Evolutionary conservation across 2,797 vertebrate genomes (phyloP).

Genomic region (Poeciliopsis infans): DNA sequence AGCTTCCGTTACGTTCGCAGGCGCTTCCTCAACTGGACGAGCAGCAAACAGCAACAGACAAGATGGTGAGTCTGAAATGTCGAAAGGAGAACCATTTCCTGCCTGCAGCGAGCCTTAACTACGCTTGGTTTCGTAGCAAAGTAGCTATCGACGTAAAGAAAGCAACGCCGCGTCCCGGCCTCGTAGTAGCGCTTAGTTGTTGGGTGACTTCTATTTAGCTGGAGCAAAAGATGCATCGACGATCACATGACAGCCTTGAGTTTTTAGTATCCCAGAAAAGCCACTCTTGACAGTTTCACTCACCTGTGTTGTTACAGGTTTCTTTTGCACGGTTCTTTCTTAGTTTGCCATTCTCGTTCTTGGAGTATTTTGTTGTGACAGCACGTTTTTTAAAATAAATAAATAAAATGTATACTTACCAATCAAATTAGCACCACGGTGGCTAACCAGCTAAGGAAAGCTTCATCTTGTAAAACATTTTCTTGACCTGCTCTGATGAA

Average conservation of each 20-base stretch:
- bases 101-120: background rate
- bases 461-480: background rate
- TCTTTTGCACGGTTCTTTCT: background rate
- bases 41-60: constrained; percentile 72
- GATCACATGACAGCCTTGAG: constrained; percentile 77
- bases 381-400: background rate
- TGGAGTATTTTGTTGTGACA: background rate
- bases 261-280: constrained; percentile 33
- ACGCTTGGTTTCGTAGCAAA: background rate
- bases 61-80: constrained; percentile 83
- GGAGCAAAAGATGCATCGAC: constrained; percentile 50
- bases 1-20: constrained; percentile 36
- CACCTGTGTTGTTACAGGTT: constrained; percentile 1
- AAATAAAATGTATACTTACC: background rate
- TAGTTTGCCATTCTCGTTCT: background rate
- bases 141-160: background rate
- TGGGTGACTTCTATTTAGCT: constrained; percentile 24
- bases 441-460: constrained; percentile 62
- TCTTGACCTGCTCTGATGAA: background rate
- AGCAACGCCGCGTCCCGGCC: background rate
- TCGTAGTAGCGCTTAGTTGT: background rate
- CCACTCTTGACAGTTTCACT: constrained; percentile 13
- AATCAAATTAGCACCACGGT: constrained; percentile 31
- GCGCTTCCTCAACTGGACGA: constrained; percentile 71
- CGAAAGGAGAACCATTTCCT: constrained; percentile 25